Evolutionary conservation across 2,888 invertebrate genomes (phyloP).

Genomic region (Bellardia bayeri): DNA sequence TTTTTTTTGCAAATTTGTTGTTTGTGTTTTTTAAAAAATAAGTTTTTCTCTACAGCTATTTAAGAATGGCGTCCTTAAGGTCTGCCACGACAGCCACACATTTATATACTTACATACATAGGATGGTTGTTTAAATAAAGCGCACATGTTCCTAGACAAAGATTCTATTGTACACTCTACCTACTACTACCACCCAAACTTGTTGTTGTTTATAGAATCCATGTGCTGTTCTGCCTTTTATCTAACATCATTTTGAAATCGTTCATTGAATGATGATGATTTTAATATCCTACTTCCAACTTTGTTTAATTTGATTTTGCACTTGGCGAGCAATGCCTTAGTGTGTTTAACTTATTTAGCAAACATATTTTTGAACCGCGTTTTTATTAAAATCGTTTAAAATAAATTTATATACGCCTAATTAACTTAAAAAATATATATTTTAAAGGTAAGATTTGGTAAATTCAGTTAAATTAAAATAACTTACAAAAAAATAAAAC

Average conservation of each 20-base stretch:
- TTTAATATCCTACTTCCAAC: conserved; percentile 54
- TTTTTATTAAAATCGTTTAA: conserved; percentile 83
- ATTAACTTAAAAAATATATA: conserved; percentile 72
- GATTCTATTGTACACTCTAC: conserved; percentile 64
- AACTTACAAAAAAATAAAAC: conserved; percentile 46
- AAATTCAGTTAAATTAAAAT: conserved; percentile 63
- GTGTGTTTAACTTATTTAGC: conserved; percentile 79
- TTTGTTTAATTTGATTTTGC: conserved; percentile 78
- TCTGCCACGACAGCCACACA: conserved; percentile 68
- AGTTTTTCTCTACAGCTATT: conserved; percentile 83
- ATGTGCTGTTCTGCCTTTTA: conserved; percentile 60
- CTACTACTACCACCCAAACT: conserved; percentile 51
- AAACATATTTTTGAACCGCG: conserved; percentile 79
- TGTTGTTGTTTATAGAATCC: conserved; percentile 57
- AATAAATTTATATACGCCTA: conserved; percentile 69
- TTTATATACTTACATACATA: conserved; percentile 67
- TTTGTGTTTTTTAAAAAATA: conserved; percentile 79
- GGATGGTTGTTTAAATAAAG: conserved; percentile 70
- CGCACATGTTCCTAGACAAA: conserved; percentile 59
- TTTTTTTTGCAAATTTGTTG: conserved; percentile 65
- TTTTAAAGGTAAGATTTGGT: conserved; percentile 84
- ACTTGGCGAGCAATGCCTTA: conserved; percentile 85
- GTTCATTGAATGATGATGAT: conserved; percentile 67
- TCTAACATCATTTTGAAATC: conserved; percentile 39
- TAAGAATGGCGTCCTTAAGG: conserved; percentile 78